Conservation (phyloP, 2,113 vertebrate genomes). For the Chaenogobius annularis region DNA sequence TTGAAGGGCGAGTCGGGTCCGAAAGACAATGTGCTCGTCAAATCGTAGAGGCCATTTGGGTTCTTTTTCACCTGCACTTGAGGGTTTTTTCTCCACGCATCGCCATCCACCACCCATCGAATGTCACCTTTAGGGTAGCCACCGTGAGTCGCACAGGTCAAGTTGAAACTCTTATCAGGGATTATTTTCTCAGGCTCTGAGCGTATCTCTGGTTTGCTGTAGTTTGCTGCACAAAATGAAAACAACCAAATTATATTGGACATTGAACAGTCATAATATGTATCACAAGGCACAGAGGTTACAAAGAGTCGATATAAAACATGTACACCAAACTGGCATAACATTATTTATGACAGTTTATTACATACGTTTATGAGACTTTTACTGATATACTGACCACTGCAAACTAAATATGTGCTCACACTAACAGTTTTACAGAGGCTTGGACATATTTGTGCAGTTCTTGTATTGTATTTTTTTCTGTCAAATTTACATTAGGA, state of each 20-base stretch:
- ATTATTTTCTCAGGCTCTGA: background rate
- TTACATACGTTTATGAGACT: too few relatives aligned
- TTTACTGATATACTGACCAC: too few relatives aligned
- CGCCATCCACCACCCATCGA: slow-evolving; percentile 45
- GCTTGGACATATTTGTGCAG: too few relatives aligned
- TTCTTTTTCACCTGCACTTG: fast-evolving
- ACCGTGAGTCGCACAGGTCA: slow-evolving; percentile 49
- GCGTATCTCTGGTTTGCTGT: slow-evolving; percentile 25
- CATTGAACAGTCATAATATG: background rate
- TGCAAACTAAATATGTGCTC: too few relatives aligned
- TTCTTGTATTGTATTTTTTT: too few relatives aligned
- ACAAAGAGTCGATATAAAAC: background rate
- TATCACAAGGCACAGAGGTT: background rate
- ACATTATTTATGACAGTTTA: background rate
- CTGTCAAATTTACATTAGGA: too few relatives aligned
- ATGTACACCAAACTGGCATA: background rate
- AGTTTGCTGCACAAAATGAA: slow-evolving; percentile 53
- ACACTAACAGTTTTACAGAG: too few relatives aligned
- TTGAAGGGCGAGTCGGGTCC: fast-evolving
- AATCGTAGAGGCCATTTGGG: slow-evolving; percentile 28
- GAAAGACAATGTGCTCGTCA: slow-evolving; percentile 54
- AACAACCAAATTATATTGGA: background rate
- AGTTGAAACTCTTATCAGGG: fast-evolving
- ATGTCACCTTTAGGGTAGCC: slow-evolving; percentile 68
- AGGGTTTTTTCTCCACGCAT: slow-evolving; percentile 10